These are phyloP conservation scores for Leptinotarsa haldemani DNA, from an alignment of 2,888 invertebrate species.

Conservation along the genomic window DNA sequence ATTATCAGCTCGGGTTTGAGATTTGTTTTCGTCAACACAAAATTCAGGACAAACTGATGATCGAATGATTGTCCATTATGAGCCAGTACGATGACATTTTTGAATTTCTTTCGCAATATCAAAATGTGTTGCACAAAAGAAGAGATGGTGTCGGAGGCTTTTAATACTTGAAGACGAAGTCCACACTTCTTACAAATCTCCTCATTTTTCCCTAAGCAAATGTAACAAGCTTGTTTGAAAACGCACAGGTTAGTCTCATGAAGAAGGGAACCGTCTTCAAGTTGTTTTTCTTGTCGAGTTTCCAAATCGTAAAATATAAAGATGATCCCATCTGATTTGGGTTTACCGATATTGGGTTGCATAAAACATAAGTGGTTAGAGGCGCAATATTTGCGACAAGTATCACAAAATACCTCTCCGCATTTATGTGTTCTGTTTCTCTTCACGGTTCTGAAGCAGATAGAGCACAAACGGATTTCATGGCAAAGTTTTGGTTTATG, in stretches of 20 bases:
- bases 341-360: conserved; percentile 22
- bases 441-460: background rate
- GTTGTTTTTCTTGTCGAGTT: conserved; percentile 31
- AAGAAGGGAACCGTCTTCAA: conserved; percentile 22
- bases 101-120: background rate
- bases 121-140: background rate
- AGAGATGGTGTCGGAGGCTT: background rate
- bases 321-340: conserved; percentile 20
- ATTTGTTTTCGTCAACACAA: conserved; percentile 34
- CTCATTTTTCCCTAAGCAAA: background rate
- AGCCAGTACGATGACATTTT: conserved; percentile 10
- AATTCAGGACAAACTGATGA: conserved; percentile 37
- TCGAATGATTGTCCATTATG: conserved; percentile 38
- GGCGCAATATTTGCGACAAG: background rate
- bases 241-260: background rate
- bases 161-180: background rate
- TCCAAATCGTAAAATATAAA: conserved; percentile 39
- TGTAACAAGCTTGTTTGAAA: conserved; percentile 25
- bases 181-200: background rate
- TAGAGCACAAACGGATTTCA: background rate
- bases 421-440: background rate
- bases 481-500: background rate
- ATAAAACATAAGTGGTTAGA: conserved; percentile 33
- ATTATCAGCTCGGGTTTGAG: conserved; percentile 39
- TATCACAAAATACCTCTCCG: background rate